Conservation (phyloP, 2,113 vertebrate genomes). For the Pluvialis apricaria region DNA sequence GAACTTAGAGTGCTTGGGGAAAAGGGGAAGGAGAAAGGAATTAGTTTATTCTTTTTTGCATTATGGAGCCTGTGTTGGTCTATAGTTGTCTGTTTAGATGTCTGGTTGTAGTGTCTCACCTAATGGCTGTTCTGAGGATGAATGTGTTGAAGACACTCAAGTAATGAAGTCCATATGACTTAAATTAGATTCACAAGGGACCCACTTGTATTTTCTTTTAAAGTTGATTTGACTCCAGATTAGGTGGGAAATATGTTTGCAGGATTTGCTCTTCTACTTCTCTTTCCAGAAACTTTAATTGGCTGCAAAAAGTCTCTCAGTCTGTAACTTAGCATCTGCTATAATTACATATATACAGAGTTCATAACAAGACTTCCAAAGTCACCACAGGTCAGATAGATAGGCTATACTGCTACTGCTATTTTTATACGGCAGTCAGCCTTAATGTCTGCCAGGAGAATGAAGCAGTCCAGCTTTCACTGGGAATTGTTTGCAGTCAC, state of each 20-base stretch:
- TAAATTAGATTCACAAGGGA: neutral
- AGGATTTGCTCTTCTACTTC: neutral
- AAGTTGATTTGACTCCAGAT: neutral
- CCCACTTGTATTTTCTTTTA: neutral
- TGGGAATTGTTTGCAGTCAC: neutral
- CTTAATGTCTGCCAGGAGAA: neutral
- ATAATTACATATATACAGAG: neutral
- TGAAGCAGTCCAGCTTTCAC: neutral
- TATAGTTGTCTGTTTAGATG: neutral
- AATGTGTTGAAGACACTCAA: neutral
- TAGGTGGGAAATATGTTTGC: neutral
- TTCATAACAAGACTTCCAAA: neutral
- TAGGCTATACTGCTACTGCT: neutral
- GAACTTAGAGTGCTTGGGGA: rapidly evolving
- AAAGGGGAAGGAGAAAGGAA: neutral
- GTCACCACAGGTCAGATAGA: neutral
- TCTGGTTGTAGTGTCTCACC: neutral
- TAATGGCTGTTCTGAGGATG: neutral
- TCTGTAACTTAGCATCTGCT: neutral
- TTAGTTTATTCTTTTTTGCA: neutral
- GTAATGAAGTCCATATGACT: neutral
- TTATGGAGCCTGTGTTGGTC: neutral
- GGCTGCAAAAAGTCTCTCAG: neutral
- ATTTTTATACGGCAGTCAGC: neutral
- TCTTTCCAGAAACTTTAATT: neutral